These are phyloP conservation scores for Drosophila aff. DNA, from an alignment of 1,140 invertebrate species.

Conservation along the genomic window DNA sequence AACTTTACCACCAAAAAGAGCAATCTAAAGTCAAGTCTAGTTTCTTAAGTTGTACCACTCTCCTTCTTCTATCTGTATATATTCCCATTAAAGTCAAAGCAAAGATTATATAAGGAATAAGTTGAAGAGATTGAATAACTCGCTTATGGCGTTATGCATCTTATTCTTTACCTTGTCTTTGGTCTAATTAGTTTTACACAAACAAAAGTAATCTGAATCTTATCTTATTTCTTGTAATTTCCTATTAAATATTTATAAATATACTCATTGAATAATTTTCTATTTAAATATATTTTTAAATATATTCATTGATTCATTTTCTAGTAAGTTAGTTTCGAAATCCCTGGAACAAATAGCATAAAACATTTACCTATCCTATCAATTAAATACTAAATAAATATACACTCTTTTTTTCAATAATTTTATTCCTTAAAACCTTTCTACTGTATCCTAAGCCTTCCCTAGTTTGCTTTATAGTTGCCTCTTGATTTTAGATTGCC, in stretches of 20 bases:
- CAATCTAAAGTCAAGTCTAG: neutral
- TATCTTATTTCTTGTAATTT: neutral
- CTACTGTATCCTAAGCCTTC: neutral
- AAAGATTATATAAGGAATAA: neutral
- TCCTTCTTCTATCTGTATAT: too few relatives aligned
- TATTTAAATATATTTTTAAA: neutral
- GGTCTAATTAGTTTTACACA: too few relatives aligned
- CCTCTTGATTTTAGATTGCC: slow-evolving; percentile 2
- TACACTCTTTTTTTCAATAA: neutral
- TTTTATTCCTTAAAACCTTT: neutral
- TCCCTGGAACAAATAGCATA: neutral
- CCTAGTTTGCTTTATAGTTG: neutral
- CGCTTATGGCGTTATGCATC: neutral
- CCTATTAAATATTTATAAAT: neutral
- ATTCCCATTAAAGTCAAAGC: neutral
- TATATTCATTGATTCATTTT: neutral
- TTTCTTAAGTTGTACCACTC: too few relatives aligned
- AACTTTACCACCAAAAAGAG: neutral
- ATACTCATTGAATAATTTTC: neutral
- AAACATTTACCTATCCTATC: neutral
- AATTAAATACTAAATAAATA: neutral
- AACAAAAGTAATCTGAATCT: neutral
- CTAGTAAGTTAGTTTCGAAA: neutral
- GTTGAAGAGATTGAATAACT: neutral
- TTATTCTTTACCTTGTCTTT: neutral